These are phyloP conservation scores for Spinibarbus caldwelli DNA, from an alignment of 2,797 vertebrate genomes.

Conservation along the genomic window DNA sequence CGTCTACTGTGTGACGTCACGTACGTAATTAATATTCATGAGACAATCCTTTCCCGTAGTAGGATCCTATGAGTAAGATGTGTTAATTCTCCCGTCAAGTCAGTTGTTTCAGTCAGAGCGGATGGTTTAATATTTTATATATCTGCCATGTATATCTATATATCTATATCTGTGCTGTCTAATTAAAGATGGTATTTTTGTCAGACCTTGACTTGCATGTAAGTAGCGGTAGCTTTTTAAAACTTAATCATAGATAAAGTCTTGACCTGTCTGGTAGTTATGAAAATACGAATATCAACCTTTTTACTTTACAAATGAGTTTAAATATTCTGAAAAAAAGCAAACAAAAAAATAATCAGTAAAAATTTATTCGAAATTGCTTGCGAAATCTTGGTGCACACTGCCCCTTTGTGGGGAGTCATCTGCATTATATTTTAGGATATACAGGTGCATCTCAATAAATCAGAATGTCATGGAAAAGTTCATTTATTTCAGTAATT, in stretches of 20 bases:
- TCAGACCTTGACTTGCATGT: neutral
- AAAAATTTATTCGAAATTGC: neutral
- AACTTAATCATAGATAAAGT: neutral
- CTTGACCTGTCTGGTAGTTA: neutral
- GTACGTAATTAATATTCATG: slow-evolving; percentile 13
- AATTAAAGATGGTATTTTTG: neutral
- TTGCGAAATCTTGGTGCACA: slow-evolving; percentile 16
- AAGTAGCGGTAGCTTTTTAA: neutral
- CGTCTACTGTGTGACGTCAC: neutral
- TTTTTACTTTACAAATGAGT: neutral
- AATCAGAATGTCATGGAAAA: too few relatives aligned
- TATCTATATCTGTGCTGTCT: neutral
- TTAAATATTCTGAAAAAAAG: neutral
- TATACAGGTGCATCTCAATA: too few relatives aligned
- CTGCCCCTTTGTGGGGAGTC: slow-evolving; percentile 41
- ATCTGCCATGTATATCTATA: neutral
- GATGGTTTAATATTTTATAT: neutral
- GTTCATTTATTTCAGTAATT: too few relatives aligned
- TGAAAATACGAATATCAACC: neutral
- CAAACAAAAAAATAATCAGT: neutral
- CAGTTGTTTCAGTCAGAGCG: neutral
- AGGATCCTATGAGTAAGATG: neutral
- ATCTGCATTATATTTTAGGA: neutral
- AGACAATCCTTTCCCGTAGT: neutral
- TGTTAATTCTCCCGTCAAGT: neutral